These are phyloP conservation scores for Ptychoptera contaminata DNA, from an alignment of 2,888 invertebrate species.

Conservation along the genomic window DNA sequence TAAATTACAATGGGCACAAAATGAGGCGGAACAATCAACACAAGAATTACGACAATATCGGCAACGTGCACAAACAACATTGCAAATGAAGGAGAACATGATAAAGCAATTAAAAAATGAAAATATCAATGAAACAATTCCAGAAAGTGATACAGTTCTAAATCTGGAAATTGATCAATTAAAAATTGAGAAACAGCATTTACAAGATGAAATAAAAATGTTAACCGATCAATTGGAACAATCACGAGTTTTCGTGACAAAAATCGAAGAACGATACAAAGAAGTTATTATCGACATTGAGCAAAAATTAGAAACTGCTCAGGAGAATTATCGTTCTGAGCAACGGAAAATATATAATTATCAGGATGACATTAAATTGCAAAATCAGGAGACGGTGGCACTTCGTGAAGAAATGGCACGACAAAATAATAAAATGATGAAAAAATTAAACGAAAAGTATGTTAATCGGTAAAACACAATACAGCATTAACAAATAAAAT, in stretches of 20 bases:
- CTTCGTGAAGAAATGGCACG: constrained; percentile 28
- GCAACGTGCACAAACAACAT: constrained; percentile 58
- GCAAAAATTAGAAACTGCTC: not conserved
- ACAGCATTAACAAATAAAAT: not conserved
- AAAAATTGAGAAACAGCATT: constrained; percentile 23
- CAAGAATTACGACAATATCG: constrained; percentile 58
- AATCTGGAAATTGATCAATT: constrained; percentile 39
- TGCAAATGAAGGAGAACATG: constrained; percentile 61
- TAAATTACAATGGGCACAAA: constrained; percentile 32
- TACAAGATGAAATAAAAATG: constrained; percentile 17
- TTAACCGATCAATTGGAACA: constrained; percentile 15
- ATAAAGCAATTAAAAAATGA: constrained; percentile 40
- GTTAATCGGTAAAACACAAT: not conserved
- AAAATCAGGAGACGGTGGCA: constrained; percentile 26
- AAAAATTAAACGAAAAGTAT: constrained; percentile 20
- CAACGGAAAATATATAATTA: constrained; percentile 32
- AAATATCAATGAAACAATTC: constrained; percentile 20
- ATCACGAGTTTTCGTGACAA: constrained; percentile 7
- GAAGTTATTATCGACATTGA: constrained; percentile 4
- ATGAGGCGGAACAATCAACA: constrained; percentile 30
- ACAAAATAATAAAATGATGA: constrained; percentile 19
- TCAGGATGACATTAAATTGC: constrained; percentile 25
- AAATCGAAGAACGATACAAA: constrained; percentile 6
- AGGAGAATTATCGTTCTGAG: constrained; percentile 26
- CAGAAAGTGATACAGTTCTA: constrained; percentile 28